Percentiles rank a stretch among this genome's conserved stretches.
These are phyloP conservation scores for Pachycephala philippinensis DNA, from an alignment of 2,113 vertebrate species.

Conservation along the genomic window DNA sequence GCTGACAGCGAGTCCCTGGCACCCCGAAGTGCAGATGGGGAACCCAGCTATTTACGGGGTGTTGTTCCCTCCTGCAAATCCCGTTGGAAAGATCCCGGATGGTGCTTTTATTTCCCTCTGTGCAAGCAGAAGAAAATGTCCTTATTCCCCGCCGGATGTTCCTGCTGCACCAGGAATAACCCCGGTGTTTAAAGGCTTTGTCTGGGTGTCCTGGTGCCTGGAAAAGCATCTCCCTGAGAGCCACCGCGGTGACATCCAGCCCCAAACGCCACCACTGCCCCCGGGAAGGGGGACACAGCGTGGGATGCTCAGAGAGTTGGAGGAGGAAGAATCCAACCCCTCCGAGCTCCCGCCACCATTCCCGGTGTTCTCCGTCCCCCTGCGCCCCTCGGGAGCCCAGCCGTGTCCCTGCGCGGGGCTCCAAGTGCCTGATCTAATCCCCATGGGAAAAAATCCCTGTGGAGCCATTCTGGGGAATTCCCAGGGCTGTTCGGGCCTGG, in stretches of 20 bases:
- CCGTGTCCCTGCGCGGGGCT: fast-evolving
- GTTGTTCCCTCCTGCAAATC: background rate
- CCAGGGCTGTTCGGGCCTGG: fast-evolving
- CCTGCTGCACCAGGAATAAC: background rate
- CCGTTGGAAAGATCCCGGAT: background rate
- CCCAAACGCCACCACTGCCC: fast-evolving
- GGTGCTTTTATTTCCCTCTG: background rate
- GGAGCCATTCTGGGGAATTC: background rate
- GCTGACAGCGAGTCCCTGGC: fast-evolving
- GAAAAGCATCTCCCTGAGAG: background rate
- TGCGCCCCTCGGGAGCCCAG: fast-evolving
- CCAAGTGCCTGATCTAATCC: background rate
- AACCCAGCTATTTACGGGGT: background rate
- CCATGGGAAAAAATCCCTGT: fast-evolving
- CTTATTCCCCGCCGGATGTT: background rate
- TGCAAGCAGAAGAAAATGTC: background rate
- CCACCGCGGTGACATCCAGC: background rate
- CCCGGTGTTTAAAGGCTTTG: background rate
- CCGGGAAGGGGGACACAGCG: fast-evolving
- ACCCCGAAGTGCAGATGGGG: background rate
- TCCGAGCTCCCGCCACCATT: fast-evolving
- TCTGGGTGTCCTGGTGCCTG: background rate
- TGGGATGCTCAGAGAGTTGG: background rate
- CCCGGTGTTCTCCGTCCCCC: fast-evolving
- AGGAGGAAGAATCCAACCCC: background rate